phyloP scores from a whole-genome alignment of 2,888 invertebrate species.

The Tiphia femorata region DNA sequence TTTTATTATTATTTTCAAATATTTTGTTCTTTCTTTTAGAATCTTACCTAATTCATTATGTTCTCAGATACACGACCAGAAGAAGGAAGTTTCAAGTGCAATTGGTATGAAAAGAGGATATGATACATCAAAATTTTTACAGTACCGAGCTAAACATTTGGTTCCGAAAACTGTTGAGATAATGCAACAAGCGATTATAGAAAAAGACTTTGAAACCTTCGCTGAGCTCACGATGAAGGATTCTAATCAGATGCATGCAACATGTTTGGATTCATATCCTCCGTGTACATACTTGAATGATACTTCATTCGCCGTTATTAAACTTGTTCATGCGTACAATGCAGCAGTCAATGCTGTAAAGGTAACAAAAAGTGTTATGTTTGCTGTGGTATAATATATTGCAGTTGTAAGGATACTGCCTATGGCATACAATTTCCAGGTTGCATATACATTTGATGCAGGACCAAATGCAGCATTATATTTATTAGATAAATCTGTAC shows the following conservation, averaged over 20 bases:
- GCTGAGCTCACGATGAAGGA: slow-evolving; percentile 97
- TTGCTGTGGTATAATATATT: slow-evolving; percentile 1
- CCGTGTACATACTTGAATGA: slow-evolving; percentile 95
- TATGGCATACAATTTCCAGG: slow-evolving; percentile 71
- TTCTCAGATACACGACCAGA: slow-evolving; percentile 74
- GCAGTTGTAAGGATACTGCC: slow-evolving; percentile 10
- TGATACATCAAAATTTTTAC: slow-evolving; percentile 85
- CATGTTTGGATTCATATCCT: slow-evolving; percentile 93
- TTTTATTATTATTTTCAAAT: neutral
- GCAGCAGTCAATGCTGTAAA: slow-evolving; percentile 74
- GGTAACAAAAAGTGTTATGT: slow-evolving; percentile 63
- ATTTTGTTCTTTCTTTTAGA: neutral
- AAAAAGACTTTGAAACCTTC: slow-evolving; percentile 84
- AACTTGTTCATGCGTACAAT: slow-evolving; percentile 89
- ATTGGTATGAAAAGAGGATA: slow-evolving; percentile 88
- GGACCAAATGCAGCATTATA: slow-evolving; percentile 97
- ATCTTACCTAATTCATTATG: neutral
- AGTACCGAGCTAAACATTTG: slow-evolving; percentile 78
- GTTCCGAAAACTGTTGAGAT: slow-evolving; percentile 80
- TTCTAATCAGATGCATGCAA: slow-evolving; percentile 96
- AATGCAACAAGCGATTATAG: slow-evolving; percentile 76
- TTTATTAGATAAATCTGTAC: slow-evolving; percentile 81
- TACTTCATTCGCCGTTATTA: slow-evolving; percentile 83
- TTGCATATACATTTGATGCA: slow-evolving; percentile 98
- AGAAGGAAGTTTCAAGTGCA: slow-evolving; percentile 89